Conservation (phyloP, 2,888 invertebrate genomes). For the Pandemis cinnamomeana region DNA sequence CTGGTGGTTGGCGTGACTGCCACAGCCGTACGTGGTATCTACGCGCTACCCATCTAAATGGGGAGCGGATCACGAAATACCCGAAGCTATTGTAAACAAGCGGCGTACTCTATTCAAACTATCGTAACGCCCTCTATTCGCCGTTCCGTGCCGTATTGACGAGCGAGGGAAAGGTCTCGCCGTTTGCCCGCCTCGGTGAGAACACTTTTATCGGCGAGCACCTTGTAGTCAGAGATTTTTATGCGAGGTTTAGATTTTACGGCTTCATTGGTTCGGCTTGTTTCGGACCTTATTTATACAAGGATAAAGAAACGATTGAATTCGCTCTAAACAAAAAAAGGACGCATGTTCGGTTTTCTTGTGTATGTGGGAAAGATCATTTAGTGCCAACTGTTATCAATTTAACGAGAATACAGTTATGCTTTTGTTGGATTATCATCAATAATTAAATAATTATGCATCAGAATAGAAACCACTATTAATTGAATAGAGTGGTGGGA, state of each 20-base stretch:
- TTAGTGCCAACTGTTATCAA: not conserved
- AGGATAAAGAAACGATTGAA: constrained; percentile 23
- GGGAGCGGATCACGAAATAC: constrained; percentile 79
- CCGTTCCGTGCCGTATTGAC: constrained; percentile 70
- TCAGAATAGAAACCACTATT: constrained; percentile 1
- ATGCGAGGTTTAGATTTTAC: constrained; percentile 56
- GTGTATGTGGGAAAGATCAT: not conserved
- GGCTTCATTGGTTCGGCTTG: constrained; percentile 49
- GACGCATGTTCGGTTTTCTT: not conserved
- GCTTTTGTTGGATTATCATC: not conserved
- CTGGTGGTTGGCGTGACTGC: constrained; percentile 66
- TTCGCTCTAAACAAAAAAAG: not conserved
- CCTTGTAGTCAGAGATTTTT: constrained; percentile 56
- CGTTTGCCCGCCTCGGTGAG: constrained; percentile 57
- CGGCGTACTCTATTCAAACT: constrained; percentile 78
- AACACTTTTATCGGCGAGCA: constrained; percentile 61
- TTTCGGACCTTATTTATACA: constrained; percentile 30
- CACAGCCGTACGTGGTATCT: constrained; percentile 71
- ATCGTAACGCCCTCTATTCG: constrained; percentile 74
- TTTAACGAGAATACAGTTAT: not conserved
- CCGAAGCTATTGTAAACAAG: constrained; percentile 82
- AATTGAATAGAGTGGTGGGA: constrained; percentile 53
- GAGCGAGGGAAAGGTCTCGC: constrained; percentile 67
- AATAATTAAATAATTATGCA: not conserved
- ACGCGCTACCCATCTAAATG: constrained; percentile 78